Evolutionary conservation across 1,140 invertebrate species (phyloP).

Genomic region (Scaptomyza montana): DNA sequence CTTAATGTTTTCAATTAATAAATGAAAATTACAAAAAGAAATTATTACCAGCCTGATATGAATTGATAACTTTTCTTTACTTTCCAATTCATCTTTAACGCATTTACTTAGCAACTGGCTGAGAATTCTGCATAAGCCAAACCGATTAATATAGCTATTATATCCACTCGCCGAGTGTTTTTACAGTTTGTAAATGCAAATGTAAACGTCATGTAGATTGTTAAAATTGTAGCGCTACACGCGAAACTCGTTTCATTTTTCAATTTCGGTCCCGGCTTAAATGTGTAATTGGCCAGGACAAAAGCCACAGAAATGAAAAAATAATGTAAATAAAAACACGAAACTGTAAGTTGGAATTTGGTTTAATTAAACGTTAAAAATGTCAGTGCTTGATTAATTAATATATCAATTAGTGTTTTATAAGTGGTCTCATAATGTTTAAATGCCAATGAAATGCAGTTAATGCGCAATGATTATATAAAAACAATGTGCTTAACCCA

Average conservation of each 20-base stretch:
- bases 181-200: slow-evolving; percentile 6
- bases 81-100: too few species aligned
- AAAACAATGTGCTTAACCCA: slow-evolving; percentile 17
- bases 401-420: slow-evolving; percentile 57
- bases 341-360: slow-evolving; percentile 5
- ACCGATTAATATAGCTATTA: too few species aligned
- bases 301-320: not conserved
- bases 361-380: slow-evolving; percentile 45
- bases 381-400: slow-evolving; percentile 33
- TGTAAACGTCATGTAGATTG: slow-evolving; percentile 56
- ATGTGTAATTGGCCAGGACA: slow-evolving; percentile 24
- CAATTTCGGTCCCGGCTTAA: slow-evolving; percentile 32
- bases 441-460: slow-evolving; percentile 58
- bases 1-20: too few species aligned
- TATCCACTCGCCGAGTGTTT: not conserved
- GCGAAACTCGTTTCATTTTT: slow-evolving; percentile 30
- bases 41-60: too few species aligned
- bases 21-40: too few species aligned
- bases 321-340: not conserved
- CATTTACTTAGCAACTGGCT: too few species aligned
- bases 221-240: slow-evolving; percentile 28
- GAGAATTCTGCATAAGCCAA: too few species aligned
- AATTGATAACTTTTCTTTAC: too few species aligned
- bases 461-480: slow-evolving; percentile 44
- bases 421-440: slow-evolving; percentile 39